Evolutionary conservation across 2,113 vertebrate genomes (phyloP).

Genomic region (Cichladusa arquata): DNA sequence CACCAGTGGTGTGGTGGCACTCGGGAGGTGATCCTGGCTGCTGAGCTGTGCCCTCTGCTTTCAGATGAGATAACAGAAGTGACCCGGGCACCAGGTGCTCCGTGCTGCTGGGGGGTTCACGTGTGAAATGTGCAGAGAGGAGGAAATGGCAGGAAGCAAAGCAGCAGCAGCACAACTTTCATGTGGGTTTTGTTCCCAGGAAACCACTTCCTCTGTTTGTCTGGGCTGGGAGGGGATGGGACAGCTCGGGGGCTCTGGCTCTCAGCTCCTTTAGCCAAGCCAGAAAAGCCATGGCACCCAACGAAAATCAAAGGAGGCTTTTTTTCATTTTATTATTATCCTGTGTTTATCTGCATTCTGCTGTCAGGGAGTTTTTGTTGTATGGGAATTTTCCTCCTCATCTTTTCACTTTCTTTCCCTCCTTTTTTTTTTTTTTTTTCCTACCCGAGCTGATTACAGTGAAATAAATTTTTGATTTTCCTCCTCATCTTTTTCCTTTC

Average conservation of each 20-base stretch:
- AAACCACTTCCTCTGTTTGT: conserved; percentile 66
- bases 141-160: background rate
- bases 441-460: too few relatives aligned
- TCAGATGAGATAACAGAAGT: background rate
- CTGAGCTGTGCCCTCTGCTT: background rate
- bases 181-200: conserved; percentile 60
- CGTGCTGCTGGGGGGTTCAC: background rate
- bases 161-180: conserved; percentile 35
- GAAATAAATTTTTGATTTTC: background rate
- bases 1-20: fast-evolving
- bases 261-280: conserved; percentile 18
- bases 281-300: conserved; percentile 45
- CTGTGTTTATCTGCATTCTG: conserved; percentile 22
- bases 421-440: background rate
- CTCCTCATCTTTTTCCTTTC: background rate
- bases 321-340: background rate
- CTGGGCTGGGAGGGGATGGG: background rate
- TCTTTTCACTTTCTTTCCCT: background rate
- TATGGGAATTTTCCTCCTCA: background rate
- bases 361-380: background rate
- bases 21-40: background rate
- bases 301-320: background rate
- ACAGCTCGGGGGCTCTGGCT: background rate
- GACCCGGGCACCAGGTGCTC: background rate
- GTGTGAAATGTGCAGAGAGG: background rate